Conservation (phyloP, 2,797 vertebrate species). For the Catamblyrhynchus diadema region DNA sequence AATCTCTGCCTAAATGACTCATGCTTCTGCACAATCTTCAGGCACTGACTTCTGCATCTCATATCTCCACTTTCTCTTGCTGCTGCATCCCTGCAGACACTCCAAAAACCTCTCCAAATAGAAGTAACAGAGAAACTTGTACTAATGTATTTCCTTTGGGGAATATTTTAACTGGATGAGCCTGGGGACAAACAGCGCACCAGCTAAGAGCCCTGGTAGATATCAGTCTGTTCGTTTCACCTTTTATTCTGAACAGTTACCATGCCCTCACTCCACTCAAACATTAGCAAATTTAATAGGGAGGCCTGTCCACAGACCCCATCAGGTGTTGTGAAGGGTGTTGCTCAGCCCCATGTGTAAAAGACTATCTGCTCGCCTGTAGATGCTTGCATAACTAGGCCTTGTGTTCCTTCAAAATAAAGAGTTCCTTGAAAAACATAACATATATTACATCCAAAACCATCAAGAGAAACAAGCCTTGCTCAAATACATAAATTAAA, state of each 20-base stretch:
- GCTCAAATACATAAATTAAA: not conserved
- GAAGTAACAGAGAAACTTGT: not conserved
- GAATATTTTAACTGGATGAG: not conserved
- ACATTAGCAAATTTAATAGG: not conserved
- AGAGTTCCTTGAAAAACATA: not conserved
- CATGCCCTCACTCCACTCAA: not conserved
- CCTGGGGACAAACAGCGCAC: accelerated
- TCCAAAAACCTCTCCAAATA: not conserved
- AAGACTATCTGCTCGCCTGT: not conserved
- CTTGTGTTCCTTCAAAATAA: not conserved
- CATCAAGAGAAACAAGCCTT: not conserved
- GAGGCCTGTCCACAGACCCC: accelerated
- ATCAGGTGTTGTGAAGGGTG: not conserved
- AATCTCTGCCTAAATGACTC: not conserved
- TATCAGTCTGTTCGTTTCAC: not conserved
- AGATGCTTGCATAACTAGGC: not conserved
- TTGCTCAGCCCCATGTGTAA: not conserved
- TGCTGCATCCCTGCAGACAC: not conserved
- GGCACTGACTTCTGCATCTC: not conserved
- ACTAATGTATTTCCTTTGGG: not conserved
- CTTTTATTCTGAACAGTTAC: not conserved
- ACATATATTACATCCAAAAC: not conserved
- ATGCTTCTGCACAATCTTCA: not conserved
- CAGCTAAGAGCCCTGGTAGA: not conserved
- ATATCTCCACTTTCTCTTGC: not conserved